These are phyloP conservation scores for Xiphophorus birchmanni DNA, from an alignment of 2,797 vertebrate genomes.

Conservation along the genomic window DNA sequence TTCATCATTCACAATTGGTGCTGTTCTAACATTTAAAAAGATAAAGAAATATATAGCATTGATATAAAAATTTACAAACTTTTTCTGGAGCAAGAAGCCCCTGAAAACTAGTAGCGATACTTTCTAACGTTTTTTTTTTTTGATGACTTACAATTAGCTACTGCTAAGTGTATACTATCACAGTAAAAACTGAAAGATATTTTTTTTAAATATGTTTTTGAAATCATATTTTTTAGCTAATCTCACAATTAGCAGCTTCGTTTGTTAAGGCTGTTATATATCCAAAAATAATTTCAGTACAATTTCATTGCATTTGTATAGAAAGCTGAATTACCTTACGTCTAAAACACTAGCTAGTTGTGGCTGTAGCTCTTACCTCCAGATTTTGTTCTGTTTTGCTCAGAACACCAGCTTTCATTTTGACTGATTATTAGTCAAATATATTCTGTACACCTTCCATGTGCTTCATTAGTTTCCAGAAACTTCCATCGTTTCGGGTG, in stretches of 20 bases:
- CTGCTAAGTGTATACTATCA: neutral
- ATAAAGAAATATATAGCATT: neutral
- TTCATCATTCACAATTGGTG: no score
- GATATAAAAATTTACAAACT: neutral
- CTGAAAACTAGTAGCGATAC: no score
- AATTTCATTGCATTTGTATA: neutral
- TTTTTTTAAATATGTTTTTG: neutral
- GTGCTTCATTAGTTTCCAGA: slow-evolving; percentile 40
- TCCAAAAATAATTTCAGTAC: neutral
- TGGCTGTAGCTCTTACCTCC: neutral
- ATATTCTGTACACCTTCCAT: slow-evolving; percentile 32
- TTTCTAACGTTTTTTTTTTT: neutral
- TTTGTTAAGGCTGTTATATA: neutral
- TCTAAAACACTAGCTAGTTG: neutral
- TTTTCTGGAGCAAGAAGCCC: neutral
- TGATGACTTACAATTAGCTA: neutral
- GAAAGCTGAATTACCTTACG: neutral
- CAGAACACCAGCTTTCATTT: neutral
- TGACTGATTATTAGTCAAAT: slow-evolving; percentile 40
- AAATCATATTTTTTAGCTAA: neutral
- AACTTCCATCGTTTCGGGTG: slow-evolving; percentile 11
- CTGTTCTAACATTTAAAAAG: no score
- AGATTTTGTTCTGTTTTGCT: neutral
- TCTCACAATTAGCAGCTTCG: neutral
- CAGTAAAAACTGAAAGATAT: neutral